Base-by-base conservation (phyloP, 2,797 vertebrate genomes). In the Ambastaia sidthimunki region DNA sequence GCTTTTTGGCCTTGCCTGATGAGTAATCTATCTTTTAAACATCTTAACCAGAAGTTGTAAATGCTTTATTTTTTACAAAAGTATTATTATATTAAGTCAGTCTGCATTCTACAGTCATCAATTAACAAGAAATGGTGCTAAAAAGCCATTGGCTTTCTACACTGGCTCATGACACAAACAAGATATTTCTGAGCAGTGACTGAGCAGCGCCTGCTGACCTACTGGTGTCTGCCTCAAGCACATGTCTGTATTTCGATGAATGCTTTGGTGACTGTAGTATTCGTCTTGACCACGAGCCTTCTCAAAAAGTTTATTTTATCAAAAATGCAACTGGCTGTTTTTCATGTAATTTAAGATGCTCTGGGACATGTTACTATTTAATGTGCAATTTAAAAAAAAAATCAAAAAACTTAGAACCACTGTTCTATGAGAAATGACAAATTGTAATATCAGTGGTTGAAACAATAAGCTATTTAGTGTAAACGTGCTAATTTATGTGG, bases 191-290 rank as follows among this genome's bases (percentile, higher is more conserved):
- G 41, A 70, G 18, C 66, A 11, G 25, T 6, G 69, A 52, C 11
- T 12, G 48, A n/a, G n/a, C n/a, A 25, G 7, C 69, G 41, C 59
- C 9, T n/a, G 12, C 16, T 79, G 21, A 78, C 68, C 76, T 78
- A 71, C 63, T 23, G 59, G 47, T 70, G 67, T 52, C 31, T 71
- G 47, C 47, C 28, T 65, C 44, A 71, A 78, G 68, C 68, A 71
- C 31, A 69, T 67, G 31, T 65, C 48, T 80, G 34, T 54, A 75
- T 74, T 18, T 2, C 7, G 0, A 28, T 25, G 48, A 69, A 28
- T 62, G 55, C n/a, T 63, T 37, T 31, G 19, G 28, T 25, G 62
- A 18, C 62, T 3, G 4, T 65, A n/a, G 16, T 3, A 37, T 65
- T 31, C n/a, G 16, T 63, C 16, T 41, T 65, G 59, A 28, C 13